Evolutionary conservation across 1,140 invertebrate species (phyloP).

Genomic region (Episyrphus balteatus): DNA sequence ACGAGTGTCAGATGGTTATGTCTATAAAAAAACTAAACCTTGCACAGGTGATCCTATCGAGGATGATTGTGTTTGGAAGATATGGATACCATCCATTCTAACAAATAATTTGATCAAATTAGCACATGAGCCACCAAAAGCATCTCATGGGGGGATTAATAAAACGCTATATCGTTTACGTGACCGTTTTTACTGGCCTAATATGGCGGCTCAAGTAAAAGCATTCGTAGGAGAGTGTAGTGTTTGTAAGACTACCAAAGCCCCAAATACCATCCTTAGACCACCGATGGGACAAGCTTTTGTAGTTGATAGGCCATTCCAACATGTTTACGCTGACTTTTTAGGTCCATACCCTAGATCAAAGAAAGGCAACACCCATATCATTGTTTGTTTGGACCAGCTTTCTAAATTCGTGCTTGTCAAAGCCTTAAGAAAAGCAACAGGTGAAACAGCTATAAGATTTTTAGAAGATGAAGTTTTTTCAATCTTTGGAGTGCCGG

Average conservation of each 20-base stretch:
- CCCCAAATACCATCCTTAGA: not conserved
- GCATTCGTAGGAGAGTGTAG: constrained; percentile 1
- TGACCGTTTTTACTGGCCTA: no score
- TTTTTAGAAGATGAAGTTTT: not conserved
- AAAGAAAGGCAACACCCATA: constrained; percentile 3
- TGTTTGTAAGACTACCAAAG: constrained; percentile 4
- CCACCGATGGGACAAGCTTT: no score
- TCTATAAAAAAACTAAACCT: no score
- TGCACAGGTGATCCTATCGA: no score
- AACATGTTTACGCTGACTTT: no score
- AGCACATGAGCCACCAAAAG: constrained; percentile 3
- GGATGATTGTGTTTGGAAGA: no score
- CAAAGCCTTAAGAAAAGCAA: constrained; percentile 2
- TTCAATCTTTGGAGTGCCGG: not conserved
- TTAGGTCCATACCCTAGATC: constrained; percentile 6
- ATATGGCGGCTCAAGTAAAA: no score
- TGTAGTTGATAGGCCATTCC: constrained; percentile 5
- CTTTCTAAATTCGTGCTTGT: constrained; percentile 4
- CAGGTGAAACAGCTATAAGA: not conserved
- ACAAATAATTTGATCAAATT: not conserved
- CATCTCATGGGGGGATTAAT: constrained; percentile 3
- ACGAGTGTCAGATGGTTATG: constrained; percentile 1
- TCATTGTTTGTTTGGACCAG: constrained; percentile 4
- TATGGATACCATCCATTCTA: no score
- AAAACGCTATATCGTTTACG: constrained; percentile 2